Percentiles rank a stretch among this genome's conserved stretches.
Evolutionary conservation across 2,113 vertebrate genomes (phyloP).

Genomic region (Perca fluviatilis): DNA sequence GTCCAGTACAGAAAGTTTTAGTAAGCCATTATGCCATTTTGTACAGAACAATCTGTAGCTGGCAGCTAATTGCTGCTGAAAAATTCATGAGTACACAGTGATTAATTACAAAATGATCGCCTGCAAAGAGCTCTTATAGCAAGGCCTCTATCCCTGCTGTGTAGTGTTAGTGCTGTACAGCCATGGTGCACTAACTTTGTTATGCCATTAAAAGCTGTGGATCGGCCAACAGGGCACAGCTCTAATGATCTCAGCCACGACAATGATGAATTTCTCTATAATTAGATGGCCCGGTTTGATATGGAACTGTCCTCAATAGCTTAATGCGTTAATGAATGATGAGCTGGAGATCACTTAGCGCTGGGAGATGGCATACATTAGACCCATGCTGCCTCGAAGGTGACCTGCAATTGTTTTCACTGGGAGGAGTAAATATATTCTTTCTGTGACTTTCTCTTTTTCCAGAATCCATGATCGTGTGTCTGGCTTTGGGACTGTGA

Average conservation of each 20-base stretch:
- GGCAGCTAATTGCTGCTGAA: conserved; percentile 71
- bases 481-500: not conserved
- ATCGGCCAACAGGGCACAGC: conserved; percentile 44
- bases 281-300: conserved; percentile 62
- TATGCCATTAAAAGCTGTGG: conserved; percentile 55
- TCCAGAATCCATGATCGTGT: not conserved
- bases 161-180: conserved; percentile 27
- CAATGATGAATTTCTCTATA: conserved; percentile 67
- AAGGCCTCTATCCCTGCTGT: conserved; percentile 38
- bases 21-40: conserved; percentile 58
- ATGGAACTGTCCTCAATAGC: conserved; percentile 58
- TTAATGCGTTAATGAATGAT: conserved; percentile 68
- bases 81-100: conserved; percentile 75
- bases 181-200: conserved; percentile 52
- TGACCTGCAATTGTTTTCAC: conserved; percentile 55
- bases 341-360: conserved; percentile 39
- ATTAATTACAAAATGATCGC: conserved; percentile 69
- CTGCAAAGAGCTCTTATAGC: conserved; percentile 42
- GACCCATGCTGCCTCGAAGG: conserved; percentile 60
- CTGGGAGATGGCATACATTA: conserved; percentile 60
- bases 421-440: not conserved
- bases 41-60: conserved; percentile 59
- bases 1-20: conserved; percentile 33
- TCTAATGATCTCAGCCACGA: conserved; percentile 57
- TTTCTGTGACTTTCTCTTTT: conserved; percentile 20